Evolutionary conservation across 2,888 invertebrate species (phyloP).

Genomic region (Matsumyia berberina): DNA sequence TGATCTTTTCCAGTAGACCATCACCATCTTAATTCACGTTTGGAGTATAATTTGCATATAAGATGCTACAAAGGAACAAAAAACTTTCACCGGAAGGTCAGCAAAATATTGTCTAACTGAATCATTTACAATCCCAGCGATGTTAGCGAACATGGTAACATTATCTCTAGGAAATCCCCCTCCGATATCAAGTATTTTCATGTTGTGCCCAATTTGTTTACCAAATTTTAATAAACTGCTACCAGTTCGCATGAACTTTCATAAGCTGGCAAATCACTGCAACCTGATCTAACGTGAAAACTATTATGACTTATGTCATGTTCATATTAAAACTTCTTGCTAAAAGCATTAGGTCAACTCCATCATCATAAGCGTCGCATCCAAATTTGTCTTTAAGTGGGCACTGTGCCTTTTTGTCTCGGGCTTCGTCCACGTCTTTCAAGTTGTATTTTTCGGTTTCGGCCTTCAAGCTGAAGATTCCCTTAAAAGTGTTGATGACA

Average conservation of each 20-base stretch:
- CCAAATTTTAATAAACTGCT: slow-evolving; percentile 91
- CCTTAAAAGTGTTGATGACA: slow-evolving; percentile 79
- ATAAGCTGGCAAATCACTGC: slow-evolving; percentile 92
- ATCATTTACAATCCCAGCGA: slow-evolving; percentile 91
- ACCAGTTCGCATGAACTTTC: slow-evolving; percentile 90
- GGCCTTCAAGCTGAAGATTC: slow-evolving; percentile 79
- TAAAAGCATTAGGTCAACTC: slow-evolving; percentile 89
- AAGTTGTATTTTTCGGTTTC: slow-evolving; percentile 79
- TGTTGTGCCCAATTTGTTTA: slow-evolving; percentile 89
- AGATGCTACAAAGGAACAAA: slow-evolving; percentile 97
- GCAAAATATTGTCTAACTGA: slow-evolving; percentile 94
- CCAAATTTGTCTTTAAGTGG: slow-evolving; percentile 98
- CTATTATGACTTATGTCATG: slow-evolving; percentile 91
- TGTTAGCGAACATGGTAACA: slow-evolving; percentile 84
- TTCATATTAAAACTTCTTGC: slow-evolving; percentile 91
- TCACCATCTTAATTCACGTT: slow-evolving; percentile 84
- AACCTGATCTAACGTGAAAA: slow-evolving; percentile 98
- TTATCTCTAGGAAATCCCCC: slow-evolving; percentile 95
- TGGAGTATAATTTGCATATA: slow-evolving; percentile 94
- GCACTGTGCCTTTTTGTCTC: slow-evolving; percentile 93
- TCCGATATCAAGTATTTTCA: slow-evolving; percentile 93
- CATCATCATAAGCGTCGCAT: slow-evolving; percentile 91
- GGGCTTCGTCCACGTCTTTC: slow-evolving; percentile 90
- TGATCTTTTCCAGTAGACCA: slow-evolving; percentile 85
- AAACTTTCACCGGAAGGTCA: slow-evolving; percentile 89